Evolutionary conservation across 2,113 vertebrate species (phyloP), one percentile per base, ranked within the genome.

Genomic region (Sminthopsis crassicaudata): DNA sequence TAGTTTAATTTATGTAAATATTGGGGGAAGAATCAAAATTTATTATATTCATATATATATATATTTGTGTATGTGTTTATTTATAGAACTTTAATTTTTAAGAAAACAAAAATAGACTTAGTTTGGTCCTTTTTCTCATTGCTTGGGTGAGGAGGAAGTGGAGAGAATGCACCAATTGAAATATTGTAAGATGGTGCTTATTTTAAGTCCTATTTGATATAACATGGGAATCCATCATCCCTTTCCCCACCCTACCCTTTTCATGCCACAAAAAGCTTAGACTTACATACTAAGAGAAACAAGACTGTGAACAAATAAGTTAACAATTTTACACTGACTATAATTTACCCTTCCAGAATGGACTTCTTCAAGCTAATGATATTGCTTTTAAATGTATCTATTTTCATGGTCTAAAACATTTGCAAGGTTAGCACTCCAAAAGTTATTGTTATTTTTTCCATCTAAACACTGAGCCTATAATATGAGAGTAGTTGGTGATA

Each of bases 1-100:
- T 88, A 95, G 57, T 27, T 95, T 46, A 54, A 16, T 91, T 95
- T 97, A 93, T 50, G n/a, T 95, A 60, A 92, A 67, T 93, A n/a
- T n/a, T 54, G 0, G 76, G 26, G 60, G 94, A 95, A 94, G 46
- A 94, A 46, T 27, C 57, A 51, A 84, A 52, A 48, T 76, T 95
- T 8, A 91, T 8, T 36, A 2, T 67, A 3, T 27, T 55, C 46
- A 53, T 42, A 0, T 55, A 0, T 92, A 30, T 51, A 6, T 51
- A 0, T 11, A 51, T 51, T 51, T 51, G 50, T 51, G 10, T 51
- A 51, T 51, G 50, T 51, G 50, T 51, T 51, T 90, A 52, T 54
- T 46, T 36, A 48, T 24, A 67, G 27, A 14, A 60, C n/a, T 91
- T 14, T 55, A 52, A 60, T 54, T 11, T 89, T 46, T 89, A 26